These are phyloP conservation scores for Balaeniceps rex DNA, from an alignment of 2,113 vertebrate species.

Conservation along the genomic window DNA sequence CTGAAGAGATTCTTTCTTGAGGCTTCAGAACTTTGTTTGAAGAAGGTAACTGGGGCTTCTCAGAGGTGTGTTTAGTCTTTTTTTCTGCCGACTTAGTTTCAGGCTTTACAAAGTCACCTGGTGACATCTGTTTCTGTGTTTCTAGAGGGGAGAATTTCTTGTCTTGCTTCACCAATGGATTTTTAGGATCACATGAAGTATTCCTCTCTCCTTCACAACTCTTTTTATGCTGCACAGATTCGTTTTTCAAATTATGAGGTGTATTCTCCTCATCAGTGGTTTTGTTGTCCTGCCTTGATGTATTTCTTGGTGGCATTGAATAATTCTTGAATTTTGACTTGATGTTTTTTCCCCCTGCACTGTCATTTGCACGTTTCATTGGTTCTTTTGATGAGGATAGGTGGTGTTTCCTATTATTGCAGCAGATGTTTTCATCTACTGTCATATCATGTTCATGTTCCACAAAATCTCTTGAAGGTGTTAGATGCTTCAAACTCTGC, in stretches of 20 bases:
- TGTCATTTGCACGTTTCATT: background rate
- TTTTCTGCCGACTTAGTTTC: background rate
- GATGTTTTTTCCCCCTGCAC: background rate
- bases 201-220: background rate
- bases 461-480: background rate
- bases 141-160: background rate
- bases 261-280: background rate
- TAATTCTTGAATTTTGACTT: background rate
- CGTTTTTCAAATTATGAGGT: background rate
- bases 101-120: background rate
- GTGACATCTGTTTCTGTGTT: background rate
- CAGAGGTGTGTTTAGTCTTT: background rate
- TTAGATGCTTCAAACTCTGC: background rate
- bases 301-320: background rate
- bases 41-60: background rate
- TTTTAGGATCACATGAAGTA: background rate
- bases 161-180: background rate
- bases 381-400: background rate
- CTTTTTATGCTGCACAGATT: background rate
- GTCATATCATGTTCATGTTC: background rate
- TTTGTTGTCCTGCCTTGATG: background rate
- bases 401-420: background rate
- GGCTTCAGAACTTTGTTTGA: background rate
- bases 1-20: background rate
- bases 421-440: background rate